Conservation (phyloP, 2,797 vertebrate species). For the Diglossa cyanea region DNA sequence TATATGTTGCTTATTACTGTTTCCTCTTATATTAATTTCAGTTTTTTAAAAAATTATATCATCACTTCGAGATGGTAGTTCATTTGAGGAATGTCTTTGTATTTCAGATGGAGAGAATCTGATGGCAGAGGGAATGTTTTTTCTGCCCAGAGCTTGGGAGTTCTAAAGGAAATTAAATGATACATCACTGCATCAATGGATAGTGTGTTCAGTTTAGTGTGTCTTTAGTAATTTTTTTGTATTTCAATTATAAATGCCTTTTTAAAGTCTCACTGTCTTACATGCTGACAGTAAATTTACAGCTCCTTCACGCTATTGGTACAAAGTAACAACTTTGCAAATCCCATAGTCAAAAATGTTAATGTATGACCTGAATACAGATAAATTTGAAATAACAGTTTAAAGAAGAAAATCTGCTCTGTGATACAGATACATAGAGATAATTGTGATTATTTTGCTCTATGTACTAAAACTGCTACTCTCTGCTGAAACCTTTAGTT, state of each 20-base stretch:
- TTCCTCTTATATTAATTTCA: background rate
- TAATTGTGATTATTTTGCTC: background rate
- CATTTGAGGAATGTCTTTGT: background rate
- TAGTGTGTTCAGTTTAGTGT: accelerated
- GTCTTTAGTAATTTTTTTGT: background rate
- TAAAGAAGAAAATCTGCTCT: background rate
- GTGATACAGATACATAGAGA: background rate
- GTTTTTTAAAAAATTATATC: background rate
- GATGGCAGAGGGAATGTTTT: background rate
- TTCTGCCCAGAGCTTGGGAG: background rate
- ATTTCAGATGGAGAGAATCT: background rate
- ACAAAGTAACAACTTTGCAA: background rate
- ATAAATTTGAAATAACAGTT: background rate
- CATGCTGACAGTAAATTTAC: background rate
- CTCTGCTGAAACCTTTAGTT: background rate
- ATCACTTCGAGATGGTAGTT: background rate
- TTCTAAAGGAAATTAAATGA: background rate
- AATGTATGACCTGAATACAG: background rate
- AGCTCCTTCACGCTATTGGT: background rate
- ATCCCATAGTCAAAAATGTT: background rate
- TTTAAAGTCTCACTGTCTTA: background rate
- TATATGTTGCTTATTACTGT: background rate
- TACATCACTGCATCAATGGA: background rate
- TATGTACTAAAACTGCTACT: background rate
- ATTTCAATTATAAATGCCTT: background rate